phyloP scores from a whole-genome alignment of 2,888 invertebrate genomes.

The Acrocyrtus sp. region DNA sequence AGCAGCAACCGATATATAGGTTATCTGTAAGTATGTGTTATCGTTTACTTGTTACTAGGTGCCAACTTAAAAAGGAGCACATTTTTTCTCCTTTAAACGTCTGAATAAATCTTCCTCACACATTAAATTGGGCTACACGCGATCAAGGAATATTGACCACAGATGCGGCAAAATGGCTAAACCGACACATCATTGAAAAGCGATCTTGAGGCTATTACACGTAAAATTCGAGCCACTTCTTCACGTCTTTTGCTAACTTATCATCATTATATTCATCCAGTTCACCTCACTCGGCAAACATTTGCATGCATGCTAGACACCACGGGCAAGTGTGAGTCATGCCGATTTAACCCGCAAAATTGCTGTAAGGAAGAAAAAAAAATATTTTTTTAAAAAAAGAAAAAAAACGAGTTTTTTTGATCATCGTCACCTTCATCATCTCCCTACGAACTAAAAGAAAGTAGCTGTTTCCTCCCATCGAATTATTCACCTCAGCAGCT shows the following conservation, averaged over 20 bases:
- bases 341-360: constrained; percentile 42
- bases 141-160: neutral
- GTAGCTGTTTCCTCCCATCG: constrained; percentile 21
- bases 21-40: no score
- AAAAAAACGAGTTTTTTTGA: constrained; percentile 13
- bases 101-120: no score
- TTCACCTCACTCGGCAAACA: constrained; percentile 3
- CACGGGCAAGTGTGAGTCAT: constrained; percentile 24
- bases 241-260: constrained; percentile 7
- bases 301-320: constrained; percentile 22
- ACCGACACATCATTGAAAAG: neutral
- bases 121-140: no score
- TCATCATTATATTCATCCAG: constrained; percentile 10
- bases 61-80: no score
- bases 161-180: neutral
- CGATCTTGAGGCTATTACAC: neutral
- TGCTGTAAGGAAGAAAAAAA: no score
- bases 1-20: no score
- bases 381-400: no score
- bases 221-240: neutral
- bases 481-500: constrained; percentile 21
- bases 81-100: no score
- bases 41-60: no score
- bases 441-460: neutral
- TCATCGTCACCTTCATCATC: constrained; percentile 3